Evolutionary conservation across 2,797 vertebrate genomes (phyloP).

Genomic region (Enteromius mattozi): DNA sequence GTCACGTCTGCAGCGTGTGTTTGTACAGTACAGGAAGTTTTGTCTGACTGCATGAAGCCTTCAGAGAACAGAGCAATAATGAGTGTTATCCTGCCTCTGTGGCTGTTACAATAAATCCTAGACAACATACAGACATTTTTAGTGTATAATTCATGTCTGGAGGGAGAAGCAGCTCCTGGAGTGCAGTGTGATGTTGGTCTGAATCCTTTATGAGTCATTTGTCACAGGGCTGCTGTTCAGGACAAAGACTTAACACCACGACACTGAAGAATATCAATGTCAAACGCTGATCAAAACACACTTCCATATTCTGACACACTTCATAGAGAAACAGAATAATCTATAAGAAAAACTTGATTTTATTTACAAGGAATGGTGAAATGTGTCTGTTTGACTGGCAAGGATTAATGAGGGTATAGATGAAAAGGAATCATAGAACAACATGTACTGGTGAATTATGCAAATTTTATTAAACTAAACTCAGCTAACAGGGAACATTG

Average conservation of each 20-base stretch:
- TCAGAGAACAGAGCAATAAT: constrained; percentile 29
- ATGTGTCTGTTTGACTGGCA: neutral
- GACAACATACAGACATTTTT: constrained; percentile 9
- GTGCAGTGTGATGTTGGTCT: neutral
- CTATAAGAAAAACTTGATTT: neutral
- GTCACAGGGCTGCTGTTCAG: neutral
- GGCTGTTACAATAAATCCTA: neutral
- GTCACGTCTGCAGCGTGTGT: constrained; percentile 45
- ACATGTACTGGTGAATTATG: neutral
- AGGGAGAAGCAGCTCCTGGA: neutral
- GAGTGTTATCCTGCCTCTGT: constrained; percentile 15
- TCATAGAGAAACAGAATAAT: neutral
- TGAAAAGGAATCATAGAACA: neutral
- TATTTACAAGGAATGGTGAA: neutral
- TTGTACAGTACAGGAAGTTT: constrained; percentile 32
- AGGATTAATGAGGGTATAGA: neutral
- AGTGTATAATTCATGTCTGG: constrained; percentile 18
- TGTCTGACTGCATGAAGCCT: constrained; percentile 39
- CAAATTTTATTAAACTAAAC: neutral
- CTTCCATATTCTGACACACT: neutral
- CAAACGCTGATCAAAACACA: neutral
- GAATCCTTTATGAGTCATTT: neutral
- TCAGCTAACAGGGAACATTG: neutral
- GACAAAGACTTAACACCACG: neutral
- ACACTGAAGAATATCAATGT: neutral